Evolutionary conservation across 1,140 invertebrate genomes (phyloP), one percentile per base, ranked within the genome.

Genomic region (Cotesia typhae): DNA sequence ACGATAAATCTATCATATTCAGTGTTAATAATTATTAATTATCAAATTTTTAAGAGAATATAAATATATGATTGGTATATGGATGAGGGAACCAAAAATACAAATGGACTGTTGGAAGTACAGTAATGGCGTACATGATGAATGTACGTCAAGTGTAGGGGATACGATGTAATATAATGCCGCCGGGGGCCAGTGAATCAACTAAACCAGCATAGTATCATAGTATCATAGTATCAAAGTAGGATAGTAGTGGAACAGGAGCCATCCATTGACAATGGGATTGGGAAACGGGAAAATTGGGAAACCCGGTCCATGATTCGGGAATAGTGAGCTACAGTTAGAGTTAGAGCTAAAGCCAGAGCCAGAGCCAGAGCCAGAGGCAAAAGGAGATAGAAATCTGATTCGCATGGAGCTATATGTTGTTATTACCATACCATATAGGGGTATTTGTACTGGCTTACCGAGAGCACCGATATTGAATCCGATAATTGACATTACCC

Each of bases 361-460:
- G 20, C 20, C 20, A 28, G 20, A 28, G 20, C 20, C 20, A 41
- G 41, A 41, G 41, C 41, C 6, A 47, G 41, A 47, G 41, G 41
- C 41, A 47, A 47, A 10, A 47, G 41, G 41, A 47, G 41, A 47
- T 47, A 47, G 61, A 72, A 77, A 83, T 83, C 79, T 79, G 78
- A 84, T 83, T 84, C 82, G 76, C 77, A 71, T 84, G 74, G 77
- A 82, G 77, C 82, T 83, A 82, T 83, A 82, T 84, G 82, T 85
- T 85, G 81, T 85, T 85, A 84, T 84, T 85, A 82, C 82, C 78
- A 79, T 81, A 82, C 80, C 83, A 85, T 85, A 84, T 85, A 84
- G 83, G 82, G 82, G 84, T 85, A 84, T 85, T 85, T 85, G 83
- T 85, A 83, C 81, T 85, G 84, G 84, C 84, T 86, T 85, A 86